Evolutionary conservation across 2,888 invertebrate genomes (phyloP), one percentile per base, ranked within the genome.

Genomic region (Melanargia galathea): DNA sequence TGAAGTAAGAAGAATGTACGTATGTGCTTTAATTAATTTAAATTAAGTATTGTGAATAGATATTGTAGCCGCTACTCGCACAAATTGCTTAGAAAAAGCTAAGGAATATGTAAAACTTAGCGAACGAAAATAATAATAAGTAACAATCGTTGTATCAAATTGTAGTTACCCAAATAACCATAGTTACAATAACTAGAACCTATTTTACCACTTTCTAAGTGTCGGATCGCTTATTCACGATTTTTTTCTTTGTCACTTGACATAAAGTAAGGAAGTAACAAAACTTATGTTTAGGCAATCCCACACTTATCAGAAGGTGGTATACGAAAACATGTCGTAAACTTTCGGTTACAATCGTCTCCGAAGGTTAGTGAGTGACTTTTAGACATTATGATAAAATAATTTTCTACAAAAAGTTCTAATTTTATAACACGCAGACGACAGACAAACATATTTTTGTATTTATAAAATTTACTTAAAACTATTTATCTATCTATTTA

Each of bases 281-380:
- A n/a, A n/a, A n/a, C n/a, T n/a, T n/a, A n/a, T n/a, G n/a, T n/a
- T n/a, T n/a, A n/a, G n/a, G n/a, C n/a, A n/a, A n/a, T n/a, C n/a
- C n/a, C n/a, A n/a, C n/a, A n/a, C n/a, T n/a, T n/a, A n/a, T n/a
- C n/a, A n/a, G n/a, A n/a, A n/a, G n/a, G n/a, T n/a, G n/a, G n/a
- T n/a, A n/a, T n/a, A n/a, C n/a, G n/a, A n/a, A n/a, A n/a, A n/a
- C n/a, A n/a, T n/a, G n/a, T n/a, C n/a, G n/a, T n/a, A 45, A 22
- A 52, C 16, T 18, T 38, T 6, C 16, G 16, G 26, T 26, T 45
- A 33, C 30, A 52, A 30, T 79, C 70, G 72, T 76, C 40, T 73
- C 74, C 73, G 75, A 82, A 79, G 79, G 81, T 82, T 82, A 83
- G 84, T 82, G 80, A 82, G 68, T 73, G 68, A 62, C 70, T 69